These are phyloP conservation scores for Pachycephala philippinensis DNA, from an alignment of 2,113 vertebrate species.

Conservation along the genomic window DNA sequence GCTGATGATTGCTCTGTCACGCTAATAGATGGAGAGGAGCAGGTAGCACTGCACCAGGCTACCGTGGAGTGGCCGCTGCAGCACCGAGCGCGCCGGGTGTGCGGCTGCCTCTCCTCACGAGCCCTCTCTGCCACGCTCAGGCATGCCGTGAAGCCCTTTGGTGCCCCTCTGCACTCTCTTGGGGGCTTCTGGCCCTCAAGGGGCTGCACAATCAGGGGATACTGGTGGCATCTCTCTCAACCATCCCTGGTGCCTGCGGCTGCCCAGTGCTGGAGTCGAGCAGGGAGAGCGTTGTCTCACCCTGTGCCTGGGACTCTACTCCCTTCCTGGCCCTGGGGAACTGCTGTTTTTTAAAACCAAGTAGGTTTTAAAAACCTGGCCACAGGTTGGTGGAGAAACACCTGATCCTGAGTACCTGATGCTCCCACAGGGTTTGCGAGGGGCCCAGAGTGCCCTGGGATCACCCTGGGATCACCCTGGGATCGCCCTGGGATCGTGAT, in stretches of 20 bases:
- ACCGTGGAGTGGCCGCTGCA: neutral
- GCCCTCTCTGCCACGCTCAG: fast-evolving
- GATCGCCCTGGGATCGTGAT: fast-evolving
- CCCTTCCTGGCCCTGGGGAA: neutral
- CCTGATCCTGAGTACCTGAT: fast-evolving
- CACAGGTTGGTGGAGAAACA: neutral
- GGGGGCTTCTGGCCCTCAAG: neutral
- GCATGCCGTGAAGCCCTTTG: fast-evolving
- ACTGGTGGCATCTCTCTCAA: neutral
- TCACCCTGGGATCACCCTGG: fast-evolving
- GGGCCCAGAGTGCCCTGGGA: fast-evolving
- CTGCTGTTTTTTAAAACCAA: neutral
- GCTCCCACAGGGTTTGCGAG: neutral
- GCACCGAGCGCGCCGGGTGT: neutral
- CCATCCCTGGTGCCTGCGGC: fast-evolving
- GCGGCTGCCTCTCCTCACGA: fast-evolving
- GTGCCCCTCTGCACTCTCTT: neutral
- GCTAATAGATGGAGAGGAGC: neutral
- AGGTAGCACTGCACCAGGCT: neutral
- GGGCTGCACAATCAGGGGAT: fast-evolving
- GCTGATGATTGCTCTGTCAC: neutral
- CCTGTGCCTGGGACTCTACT: fast-evolving
- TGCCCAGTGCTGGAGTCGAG: fast-evolving
- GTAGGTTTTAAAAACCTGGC: neutral
- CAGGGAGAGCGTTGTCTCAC: neutral